Evolutionary conservation across 2,797 vertebrate genomes (phyloP).

Genomic region (Natrix natrix): DNA sequence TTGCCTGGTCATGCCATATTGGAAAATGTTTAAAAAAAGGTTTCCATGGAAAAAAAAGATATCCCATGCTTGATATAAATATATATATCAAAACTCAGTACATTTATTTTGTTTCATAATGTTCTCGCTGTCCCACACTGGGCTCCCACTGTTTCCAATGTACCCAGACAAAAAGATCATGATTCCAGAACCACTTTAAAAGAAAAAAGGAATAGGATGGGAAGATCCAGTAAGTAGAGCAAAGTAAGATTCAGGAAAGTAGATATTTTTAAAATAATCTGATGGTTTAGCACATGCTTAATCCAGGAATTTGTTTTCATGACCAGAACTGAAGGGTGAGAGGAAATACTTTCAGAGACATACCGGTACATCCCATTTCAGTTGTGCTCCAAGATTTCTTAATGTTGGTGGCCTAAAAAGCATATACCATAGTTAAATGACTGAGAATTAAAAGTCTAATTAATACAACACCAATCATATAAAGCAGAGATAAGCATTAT

Average conservation of each 20-base stretch:
- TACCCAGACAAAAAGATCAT: background rate
- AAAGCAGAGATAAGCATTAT: background rate
- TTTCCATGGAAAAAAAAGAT: background rate
- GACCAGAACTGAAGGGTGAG: background rate
- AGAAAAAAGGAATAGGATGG: background rate
- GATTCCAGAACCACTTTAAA: background rate
- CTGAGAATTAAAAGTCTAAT: background rate
- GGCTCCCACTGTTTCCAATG: background rate
- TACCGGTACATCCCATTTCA: background rate
- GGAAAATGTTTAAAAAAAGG: background rate
- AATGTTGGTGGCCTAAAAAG: background rate
- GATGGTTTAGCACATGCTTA: background rate
- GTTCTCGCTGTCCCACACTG: background rate
- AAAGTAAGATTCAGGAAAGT: background rate
- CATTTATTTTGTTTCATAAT: background rate
- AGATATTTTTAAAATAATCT: background rate
- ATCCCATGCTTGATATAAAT: background rate
- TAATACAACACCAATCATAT: background rate
- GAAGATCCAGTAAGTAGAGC: background rate
- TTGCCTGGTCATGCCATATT: background rate
- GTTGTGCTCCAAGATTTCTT: background rate
- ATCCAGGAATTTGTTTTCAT: background rate
- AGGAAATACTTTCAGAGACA: background rate
- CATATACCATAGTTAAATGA: background rate
- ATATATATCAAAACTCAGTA: background rate